phyloP scores from a whole-genome alignment of 2,113 vertebrate genomes.

The Beaufortia kweichowensis region DNA sequence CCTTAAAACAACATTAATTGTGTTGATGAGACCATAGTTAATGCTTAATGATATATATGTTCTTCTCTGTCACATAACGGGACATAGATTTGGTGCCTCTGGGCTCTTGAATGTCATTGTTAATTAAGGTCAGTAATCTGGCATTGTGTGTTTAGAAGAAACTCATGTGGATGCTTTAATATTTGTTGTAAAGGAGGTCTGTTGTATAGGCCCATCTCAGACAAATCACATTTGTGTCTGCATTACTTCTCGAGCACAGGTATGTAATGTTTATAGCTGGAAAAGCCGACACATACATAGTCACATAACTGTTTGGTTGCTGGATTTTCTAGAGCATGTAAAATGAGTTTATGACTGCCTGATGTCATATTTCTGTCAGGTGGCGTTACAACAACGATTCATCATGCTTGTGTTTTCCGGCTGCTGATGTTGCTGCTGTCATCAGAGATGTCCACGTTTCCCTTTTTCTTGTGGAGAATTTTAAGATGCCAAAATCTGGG shows the following conservation, averaged over 20 bases:
- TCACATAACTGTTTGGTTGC: not conserved
- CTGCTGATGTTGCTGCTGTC: constrained; percentile 3
- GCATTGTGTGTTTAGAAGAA: not conserved
- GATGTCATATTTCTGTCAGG: constrained; percentile 30
- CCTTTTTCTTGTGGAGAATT: not conserved
- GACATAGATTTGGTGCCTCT: constrained; percentile 7
- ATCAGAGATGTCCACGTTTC: not conserved
- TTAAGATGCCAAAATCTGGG: not conserved
- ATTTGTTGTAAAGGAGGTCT: not conserved
- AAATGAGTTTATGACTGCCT: constrained; percentile 16
- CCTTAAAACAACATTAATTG: constrained; percentile 8
- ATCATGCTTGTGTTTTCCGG: not conserved
- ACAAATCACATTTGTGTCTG: constrained; percentile 3
- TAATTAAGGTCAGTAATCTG: constrained; percentile 18
- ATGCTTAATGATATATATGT: constrained; percentile 1
- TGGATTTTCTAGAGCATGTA: constrained; percentile 1
- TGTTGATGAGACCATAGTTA: constrained; percentile 19
- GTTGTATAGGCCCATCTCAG: not conserved
- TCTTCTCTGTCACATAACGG: not conserved
- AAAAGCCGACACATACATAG: not conserved
- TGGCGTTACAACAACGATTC: constrained; percentile 16
- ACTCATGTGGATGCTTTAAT: constrained; percentile 7
- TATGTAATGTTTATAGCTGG: not conserved
- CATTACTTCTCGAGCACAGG: not conserved
- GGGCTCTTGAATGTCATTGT: not conserved